Evolutionary conservation across 2,797 vertebrate species (phyloP), one percentile per base, ranked within the genome.

Genomic region (Lagorchestes hirsutus): DNA sequence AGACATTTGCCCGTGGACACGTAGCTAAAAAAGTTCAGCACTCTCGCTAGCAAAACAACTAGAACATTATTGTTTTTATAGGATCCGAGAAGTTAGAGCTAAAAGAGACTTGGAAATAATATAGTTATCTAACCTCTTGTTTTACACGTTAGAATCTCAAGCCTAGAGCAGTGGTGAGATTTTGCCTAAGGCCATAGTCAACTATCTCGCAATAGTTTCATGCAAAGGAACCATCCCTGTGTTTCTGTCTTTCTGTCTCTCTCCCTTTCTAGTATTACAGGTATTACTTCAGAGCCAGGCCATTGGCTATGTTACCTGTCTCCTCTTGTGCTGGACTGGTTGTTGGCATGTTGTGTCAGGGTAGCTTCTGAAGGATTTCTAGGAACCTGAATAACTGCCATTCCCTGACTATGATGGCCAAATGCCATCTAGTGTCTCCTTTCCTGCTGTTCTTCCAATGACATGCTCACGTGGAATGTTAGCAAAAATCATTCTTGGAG

Each of bases 301-400:
- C 27, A 55, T 46, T 59, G 90, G 52, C 54, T 34, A 52, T 59
- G 93, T 82, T 54, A 40, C 28, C 62, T 67, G 22, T 50, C 55
- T 55, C 29, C 4, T 14, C 46, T 90, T 11, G 31, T 56, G 54
- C 55, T 91, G 40, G 95, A 50, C 31, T 59, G 62, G 57, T 5
- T 82, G 90, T 93, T 55, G 58, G 90, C n/a, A 52, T 56, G 93
- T 92, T 95, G 94, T 93, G 93, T 91, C 92, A 92, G 82, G 59
- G 40, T 55, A 31, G 8, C 55, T 95, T 96, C 54, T 54, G 92
- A 57, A 52, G n/a, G 54, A 95, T 13, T n/a, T 91, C 46, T 2
- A 40, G n/a, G 62, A 93, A 57, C 3, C 5, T 82, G 58, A 59
- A 57, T 55, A 94, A 67, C 91, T 40, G 87, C 87, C 29, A 55